phyloP scores from a whole-genome alignment of 1,140 invertebrate species.

The Leptopilina clavipes region DNA sequence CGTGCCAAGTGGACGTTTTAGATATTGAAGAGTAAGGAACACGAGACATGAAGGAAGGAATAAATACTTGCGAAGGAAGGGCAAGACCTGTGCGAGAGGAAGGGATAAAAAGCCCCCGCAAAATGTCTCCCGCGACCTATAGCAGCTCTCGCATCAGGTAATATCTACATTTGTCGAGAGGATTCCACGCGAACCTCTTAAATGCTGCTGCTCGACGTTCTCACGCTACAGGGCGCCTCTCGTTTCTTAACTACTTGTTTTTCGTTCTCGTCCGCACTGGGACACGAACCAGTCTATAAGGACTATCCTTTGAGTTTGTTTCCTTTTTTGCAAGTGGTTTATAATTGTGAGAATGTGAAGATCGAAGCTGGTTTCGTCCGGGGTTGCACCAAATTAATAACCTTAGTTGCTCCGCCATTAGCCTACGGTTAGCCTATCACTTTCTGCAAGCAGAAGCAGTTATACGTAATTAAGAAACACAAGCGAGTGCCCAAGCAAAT shows the following conservation, averaged over 20 bases:
- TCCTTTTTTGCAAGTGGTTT: constrained; percentile 34
- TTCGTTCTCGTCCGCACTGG: constrained; percentile 28
- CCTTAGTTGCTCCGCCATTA: constrained; percentile 31
- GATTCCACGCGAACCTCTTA: constrained; percentile 33
- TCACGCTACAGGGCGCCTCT: constrained; percentile 25
- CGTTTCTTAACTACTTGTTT: constrained; percentile 28
- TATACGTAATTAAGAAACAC: constrained; percentile 25
- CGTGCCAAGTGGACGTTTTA: constrained; percentile 49
- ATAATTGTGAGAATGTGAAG: constrained; percentile 34
- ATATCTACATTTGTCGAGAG: constrained; percentile 30
- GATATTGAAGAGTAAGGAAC: constrained; percentile 32
- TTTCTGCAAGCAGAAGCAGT: constrained; percentile 24
- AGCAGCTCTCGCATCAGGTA: constrained; percentile 2
- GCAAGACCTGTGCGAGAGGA: not conserved
- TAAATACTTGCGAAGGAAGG: not conserved
- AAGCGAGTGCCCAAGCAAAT: constrained; percentile 12
- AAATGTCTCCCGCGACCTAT: constrained; percentile 32
- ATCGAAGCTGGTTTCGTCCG: constrained; percentile 30
- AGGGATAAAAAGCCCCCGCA: constrained; percentile 14
- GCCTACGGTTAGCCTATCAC: constrained; percentile 32
- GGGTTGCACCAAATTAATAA: constrained; percentile 33
- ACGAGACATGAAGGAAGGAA: constrained; percentile 47
- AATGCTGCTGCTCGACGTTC: constrained; percentile 26
- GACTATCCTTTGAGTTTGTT: constrained; percentile 34
- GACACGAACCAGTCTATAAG: constrained; percentile 32